phyloP scores from a whole-genome alignment of 2,888 invertebrate species.

The Acleris cristana region DNA sequence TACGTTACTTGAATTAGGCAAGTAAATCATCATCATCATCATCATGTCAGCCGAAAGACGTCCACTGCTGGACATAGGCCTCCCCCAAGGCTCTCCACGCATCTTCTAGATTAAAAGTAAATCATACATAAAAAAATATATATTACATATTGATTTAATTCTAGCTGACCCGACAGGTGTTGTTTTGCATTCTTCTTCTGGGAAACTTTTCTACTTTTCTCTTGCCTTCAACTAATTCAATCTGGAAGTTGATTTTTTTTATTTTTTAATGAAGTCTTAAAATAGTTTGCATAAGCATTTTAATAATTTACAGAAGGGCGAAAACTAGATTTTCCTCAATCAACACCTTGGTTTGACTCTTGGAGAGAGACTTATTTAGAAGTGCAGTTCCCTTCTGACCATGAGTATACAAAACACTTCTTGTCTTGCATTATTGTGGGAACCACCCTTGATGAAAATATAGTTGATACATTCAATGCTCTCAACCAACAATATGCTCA shows the following conservation, averaged over 20 bases:
- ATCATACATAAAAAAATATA: too few species aligned
- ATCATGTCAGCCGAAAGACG: too few species aligned
- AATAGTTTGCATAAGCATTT: neutral
- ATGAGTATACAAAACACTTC: slow-evolving; percentile 97
- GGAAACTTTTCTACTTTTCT: too few species aligned
- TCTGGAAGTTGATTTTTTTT: too few species aligned
- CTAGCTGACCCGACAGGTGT: too few species aligned
- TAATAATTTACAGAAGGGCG: slow-evolving; percentile 71
- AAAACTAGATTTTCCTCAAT: slow-evolving; percentile 88
- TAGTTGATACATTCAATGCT: slow-evolving; percentile 91
- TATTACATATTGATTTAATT: too few species aligned
- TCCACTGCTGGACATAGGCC: too few species aligned
- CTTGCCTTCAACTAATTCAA: too few species aligned
- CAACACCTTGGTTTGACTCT: slow-evolving; percentile 97
- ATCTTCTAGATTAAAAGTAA: too few species aligned
- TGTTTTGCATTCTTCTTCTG: too few species aligned
- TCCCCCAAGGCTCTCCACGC: too few species aligned
- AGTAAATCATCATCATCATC: slow-evolving; percentile 32
- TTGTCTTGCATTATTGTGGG: slow-evolving; percentile 91
- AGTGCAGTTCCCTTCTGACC: slow-evolving; percentile 95
- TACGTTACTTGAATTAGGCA: slow-evolving; percentile 82
- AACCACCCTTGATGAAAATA: slow-evolving; percentile 88
- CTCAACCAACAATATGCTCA: slow-evolving; percentile 92
- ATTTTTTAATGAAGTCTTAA: neutral
- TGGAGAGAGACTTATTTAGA: slow-evolving; percentile 96